phyloP scores from a whole-genome alignment of 2,888 invertebrate genomes.

The Melangyna quadrimaculata region DNA sequence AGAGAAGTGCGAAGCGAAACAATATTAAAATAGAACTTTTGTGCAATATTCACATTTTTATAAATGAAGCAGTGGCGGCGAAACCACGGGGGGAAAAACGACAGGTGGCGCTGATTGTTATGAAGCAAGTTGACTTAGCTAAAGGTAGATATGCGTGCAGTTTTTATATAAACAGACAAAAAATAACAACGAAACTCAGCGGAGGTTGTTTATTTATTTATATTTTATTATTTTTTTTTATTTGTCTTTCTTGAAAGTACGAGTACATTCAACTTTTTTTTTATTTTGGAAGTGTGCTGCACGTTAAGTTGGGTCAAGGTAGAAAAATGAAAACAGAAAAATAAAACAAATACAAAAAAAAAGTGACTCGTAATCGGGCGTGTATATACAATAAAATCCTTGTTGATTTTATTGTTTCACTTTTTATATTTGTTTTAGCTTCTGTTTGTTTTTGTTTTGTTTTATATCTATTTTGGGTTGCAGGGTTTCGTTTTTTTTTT shows the following conservation, averaged over 20 bases:
- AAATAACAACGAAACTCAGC: conserved; percentile 18
- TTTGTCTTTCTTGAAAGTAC: conserved; percentile 33
- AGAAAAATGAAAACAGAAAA: not conserved
- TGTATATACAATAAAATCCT: conserved; percentile 24
- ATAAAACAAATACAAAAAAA: conserved; percentile 26
- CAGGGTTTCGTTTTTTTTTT: not conserved
- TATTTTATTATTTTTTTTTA: conserved; percentile 17
- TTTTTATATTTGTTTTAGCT: not conserved
- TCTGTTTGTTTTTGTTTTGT: not conserved
- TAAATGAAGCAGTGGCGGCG: not conserved
- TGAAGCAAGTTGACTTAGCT: not conserved
- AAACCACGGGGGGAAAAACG: conserved; percentile 12
- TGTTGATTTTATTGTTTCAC: conserved; percentile 2
- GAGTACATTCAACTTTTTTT: conserved; percentile 60
- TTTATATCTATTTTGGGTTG: not conserved
- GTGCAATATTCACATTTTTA: conserved; percentile 46
- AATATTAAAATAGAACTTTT: conserved; percentile 56
- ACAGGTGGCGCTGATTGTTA: conserved; percentile 51
- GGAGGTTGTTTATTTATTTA: conserved; percentile 27
- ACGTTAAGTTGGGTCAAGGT: conserved; percentile 52
- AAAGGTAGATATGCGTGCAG: conserved; percentile 10
- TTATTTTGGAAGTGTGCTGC: conserved; percentile 31
- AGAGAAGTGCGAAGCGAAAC: not conserved
- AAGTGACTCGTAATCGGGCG: conserved; percentile 18
- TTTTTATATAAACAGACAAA: conserved; percentile 4